Evolutionary conservation across 2,888 invertebrate genomes (phyloP).

Genomic region (Chrysotoxum bicinctum): DNA sequence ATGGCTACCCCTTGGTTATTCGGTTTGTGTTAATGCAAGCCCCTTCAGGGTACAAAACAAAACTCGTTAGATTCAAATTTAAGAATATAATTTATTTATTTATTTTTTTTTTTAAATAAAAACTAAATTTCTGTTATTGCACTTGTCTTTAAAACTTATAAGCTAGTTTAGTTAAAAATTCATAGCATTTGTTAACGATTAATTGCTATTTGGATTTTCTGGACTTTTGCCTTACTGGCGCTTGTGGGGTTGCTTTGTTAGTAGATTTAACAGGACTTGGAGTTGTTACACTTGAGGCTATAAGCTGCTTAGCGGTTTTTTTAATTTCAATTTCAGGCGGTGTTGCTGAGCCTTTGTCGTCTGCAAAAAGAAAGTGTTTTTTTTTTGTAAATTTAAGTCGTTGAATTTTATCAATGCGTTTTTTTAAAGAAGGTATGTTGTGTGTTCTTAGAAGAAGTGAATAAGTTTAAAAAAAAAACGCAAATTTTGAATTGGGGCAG

Average conservation of each 20-base stretch:
- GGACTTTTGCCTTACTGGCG: constrained; percentile 38
- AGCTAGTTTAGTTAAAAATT: constrained; percentile 54
- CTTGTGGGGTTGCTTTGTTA: constrained; percentile 46
- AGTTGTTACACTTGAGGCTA: constrained; percentile 7
- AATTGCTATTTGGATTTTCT: constrained; percentile 64
- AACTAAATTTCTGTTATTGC: constrained; percentile 9
- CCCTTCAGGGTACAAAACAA: background rate
- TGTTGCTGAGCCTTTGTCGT: background rate
- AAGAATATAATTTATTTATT: background rate
- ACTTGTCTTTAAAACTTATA: constrained; percentile 51
- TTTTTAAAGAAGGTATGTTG: background rate
- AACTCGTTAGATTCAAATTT: background rate
- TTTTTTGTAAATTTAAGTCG: background rate
- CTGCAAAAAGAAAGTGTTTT: constrained; percentile 47
- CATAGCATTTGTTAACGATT: constrained; percentile 53
- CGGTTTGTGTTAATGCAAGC: constrained; percentile 4
- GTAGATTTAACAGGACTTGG: constrained; percentile 27
- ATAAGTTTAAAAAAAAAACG: background rate
- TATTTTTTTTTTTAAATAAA: background rate
- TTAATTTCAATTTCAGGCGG: constrained; percentile 17
- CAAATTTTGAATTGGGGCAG: background rate
- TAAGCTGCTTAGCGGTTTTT: constrained; percentile 24
- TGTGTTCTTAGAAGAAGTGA: background rate
- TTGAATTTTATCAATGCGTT: background rate
- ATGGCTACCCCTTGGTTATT: background rate